Evolutionary conservation across 2,888 invertebrate genomes (phyloP), one percentile per base, ranked within the genome.

Genomic region (Troglohyphantes excavatus): DNA sequence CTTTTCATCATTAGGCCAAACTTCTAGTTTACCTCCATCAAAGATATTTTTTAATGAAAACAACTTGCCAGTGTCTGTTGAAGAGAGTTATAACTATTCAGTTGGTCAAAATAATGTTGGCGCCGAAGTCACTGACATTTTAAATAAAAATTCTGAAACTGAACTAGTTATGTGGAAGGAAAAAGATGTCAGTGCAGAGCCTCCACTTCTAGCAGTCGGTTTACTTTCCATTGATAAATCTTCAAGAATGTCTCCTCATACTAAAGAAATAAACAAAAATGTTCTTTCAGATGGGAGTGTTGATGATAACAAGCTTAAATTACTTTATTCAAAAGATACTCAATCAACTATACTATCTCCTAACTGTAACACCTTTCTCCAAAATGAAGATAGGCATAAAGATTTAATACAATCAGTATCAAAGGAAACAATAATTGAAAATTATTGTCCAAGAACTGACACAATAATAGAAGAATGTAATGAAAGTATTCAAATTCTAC

Each of bases 61-160:
- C 33, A 39, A 72, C 63, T 33, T 72, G 1, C 68, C 21, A 6
- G n/a, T 23, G n/a, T 23, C 21, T 63, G 19, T 46, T 21, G 17
- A 63, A 70, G 26, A 27, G 95, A 96, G 29, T 13, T 17, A 13
- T 17, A 29, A 75, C 5, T 27, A 13, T 53, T 7, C 33, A n/a
- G 23, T 33, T 46, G 21, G 39, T 21, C 33, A 78, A 78, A 70
- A 61, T 17, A 70, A 61, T 17, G 39, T 78, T 59, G 17, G 43
- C 27, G 76, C 9, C 13, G 13, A 39, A 39, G 1, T 13, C 39
- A 3, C 39, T 13, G 13, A 78, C n/a, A 39, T 83, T 19, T 59
- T 59, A 53, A 53, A 39, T 2, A 70, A 33, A 23, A 43, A 70
- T 43, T 19, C 23, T 39, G 29, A 67, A 67, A n/a, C 27, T 26